These are phyloP conservation scores for Microctenopoma steveboyesi DNA, from an alignment of 2,797 vertebrate species.

Conservation along the genomic window DNA sequence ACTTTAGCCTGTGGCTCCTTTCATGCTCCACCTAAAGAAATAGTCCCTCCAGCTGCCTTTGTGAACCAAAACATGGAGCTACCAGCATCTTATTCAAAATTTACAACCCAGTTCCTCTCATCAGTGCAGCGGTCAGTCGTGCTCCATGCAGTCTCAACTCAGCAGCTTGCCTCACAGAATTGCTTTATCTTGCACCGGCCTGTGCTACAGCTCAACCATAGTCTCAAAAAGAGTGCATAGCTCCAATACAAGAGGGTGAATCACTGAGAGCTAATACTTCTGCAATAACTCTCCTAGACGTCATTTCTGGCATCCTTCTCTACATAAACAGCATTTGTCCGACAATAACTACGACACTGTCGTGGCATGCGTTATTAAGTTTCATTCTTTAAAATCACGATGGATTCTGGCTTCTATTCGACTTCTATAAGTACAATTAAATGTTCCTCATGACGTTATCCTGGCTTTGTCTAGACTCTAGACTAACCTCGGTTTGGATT, in stretches of 20 bases:
- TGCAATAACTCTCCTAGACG: slow-evolving; percentile 25
- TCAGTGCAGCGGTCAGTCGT: slow-evolving; percentile 34
- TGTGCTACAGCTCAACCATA: slow-evolving; percentile 35
- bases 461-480: neutral
- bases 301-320: slow-evolving; percentile 14
- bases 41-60: slow-evolving; percentile 2
- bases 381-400: neutral
- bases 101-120: slow-evolving; percentile 34
- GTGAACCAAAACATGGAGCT: slow-evolving; percentile 28
- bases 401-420: neutral
- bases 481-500: slow-evolving; percentile 24
- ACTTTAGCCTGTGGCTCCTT: slow-evolving; percentile 5
- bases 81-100: slow-evolving; percentile 27
- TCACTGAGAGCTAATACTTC: slow-evolving; percentile 17
- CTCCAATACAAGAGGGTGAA: slow-evolving; percentile 15
- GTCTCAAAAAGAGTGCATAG: slow-evolving; percentile 7
- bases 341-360: neutral
- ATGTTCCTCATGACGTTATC: neutral
- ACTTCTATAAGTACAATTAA: neutral
- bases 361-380: neutral
- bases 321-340: neutral
- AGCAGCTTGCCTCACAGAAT: slow-evolving; percentile 36
- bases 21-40: slow-evolving; percentile 26
- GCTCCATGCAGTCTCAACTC: slow-evolving; percentile 24
- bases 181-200: slow-evolving; percentile 39